phyloP scores from a whole-genome alignment of 2,797 vertebrate species.

The Sebastes steindachneri region DNA sequence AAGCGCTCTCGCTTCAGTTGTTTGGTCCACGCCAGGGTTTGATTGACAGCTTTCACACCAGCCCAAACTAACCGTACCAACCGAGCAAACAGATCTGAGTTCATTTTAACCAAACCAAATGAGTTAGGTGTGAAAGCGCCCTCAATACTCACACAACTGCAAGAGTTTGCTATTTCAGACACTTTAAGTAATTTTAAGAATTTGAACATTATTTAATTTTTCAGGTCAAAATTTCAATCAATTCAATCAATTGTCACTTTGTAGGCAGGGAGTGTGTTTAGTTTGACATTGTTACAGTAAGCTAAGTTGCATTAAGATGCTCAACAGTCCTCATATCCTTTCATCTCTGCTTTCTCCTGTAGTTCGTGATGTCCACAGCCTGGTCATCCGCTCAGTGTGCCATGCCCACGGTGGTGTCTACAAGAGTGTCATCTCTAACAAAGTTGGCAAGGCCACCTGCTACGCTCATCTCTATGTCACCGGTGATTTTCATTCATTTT shows the following conservation, averaged over 20 bases:
- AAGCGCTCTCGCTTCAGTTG: too few species aligned
- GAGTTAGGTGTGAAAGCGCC: too few species aligned
- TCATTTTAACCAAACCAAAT: too few species aligned
- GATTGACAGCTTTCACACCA: too few species aligned
- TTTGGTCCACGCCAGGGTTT: too few species aligned
- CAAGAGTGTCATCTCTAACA: constrained; percentile 99
- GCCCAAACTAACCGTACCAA: too few species aligned
- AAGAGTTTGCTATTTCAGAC: background rate
- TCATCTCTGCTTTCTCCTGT: constrained; percentile 13
- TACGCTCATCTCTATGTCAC: constrained; percentile 97
- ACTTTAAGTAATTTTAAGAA: background rate
- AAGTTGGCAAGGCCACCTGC: constrained; percentile 97
- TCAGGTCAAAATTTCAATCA: background rate
- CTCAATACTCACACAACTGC: background rate
- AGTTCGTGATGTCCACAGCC: constrained; percentile 95
- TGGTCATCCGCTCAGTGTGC: constrained; percentile 90
- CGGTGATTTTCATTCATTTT: constrained; percentile 78
- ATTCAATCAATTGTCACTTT: background rate
- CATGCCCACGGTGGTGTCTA: constrained; percentile 95
- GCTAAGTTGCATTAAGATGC: background rate
- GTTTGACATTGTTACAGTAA: background rate
- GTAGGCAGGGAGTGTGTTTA: background rate
- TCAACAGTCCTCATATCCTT: background rate
- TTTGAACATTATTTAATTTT: background rate
- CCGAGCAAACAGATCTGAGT: too few species aligned